Conservation (phyloP, 2,113 vertebrate genomes). For the Gasterosteus aculeatus region DNA sequence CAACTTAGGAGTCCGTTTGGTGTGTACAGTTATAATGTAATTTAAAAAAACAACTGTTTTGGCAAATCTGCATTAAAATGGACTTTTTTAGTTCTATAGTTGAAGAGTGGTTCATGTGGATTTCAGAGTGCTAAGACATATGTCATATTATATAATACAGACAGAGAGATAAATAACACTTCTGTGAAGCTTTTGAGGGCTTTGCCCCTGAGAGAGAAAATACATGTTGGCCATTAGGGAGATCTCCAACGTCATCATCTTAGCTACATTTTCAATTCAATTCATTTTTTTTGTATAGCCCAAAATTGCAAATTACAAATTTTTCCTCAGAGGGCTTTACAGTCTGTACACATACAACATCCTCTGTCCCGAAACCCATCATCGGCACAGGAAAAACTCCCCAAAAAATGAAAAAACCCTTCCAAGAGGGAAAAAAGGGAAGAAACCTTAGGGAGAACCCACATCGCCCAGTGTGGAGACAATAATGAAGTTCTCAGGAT, state of each 20-base stretch:
- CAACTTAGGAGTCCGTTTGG: not conserved
- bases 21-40: not conserved
- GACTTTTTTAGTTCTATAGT: not conserved
- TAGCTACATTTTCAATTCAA: not conserved
- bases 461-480: not conserved
- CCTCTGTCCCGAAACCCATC: no score
- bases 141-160: not conserved
- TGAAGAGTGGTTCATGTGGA: not conserved
- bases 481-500: constrained; percentile 42
- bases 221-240: not conserved
- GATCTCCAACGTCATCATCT: constrained; percentile 13
- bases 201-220: not conserved
- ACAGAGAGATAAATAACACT: not conserved
- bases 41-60: not conserved
- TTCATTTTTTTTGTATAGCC: no score
- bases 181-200: constrained; percentile 28
- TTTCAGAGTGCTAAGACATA: not conserved
- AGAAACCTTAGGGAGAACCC: no score
- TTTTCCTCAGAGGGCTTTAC: no score
- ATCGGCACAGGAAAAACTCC: no score
- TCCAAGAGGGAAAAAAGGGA: no score
- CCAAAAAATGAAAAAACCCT: no score
- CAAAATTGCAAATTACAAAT: no score
- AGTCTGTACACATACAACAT: no score
- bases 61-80: no score